Percentiles rank a stretch among this genome's conserved stretches.
phyloP scores from a whole-genome alignment of 2,888 invertebrate genomes.

The Ischnura elegans region DNA sequence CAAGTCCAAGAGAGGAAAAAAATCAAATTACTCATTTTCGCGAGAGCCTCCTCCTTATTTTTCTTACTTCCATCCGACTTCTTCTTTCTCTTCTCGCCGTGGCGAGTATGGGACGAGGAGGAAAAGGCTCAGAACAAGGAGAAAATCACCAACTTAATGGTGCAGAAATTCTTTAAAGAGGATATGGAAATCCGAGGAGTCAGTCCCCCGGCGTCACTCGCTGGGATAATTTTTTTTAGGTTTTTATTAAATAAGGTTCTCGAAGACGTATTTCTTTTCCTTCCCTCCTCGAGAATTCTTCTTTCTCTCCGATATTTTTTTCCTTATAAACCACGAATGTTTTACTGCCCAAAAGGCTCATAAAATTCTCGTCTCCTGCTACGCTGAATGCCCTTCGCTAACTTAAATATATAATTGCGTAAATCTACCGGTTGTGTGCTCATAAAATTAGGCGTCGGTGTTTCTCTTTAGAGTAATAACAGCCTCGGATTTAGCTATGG shows the following conservation, averaged over 20 bases:
- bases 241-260: neutral
- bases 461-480: no score
- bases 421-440: no score
- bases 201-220: neutral
- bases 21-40: neutral
- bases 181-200: constrained; percentile 13
- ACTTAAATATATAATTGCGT: no score
- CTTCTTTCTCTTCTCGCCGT: neutral
- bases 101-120: neutral
- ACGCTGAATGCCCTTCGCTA: neutral
- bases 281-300: neutral
- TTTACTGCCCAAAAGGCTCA: neutral
- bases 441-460: no score
- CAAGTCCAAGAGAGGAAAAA: neutral
- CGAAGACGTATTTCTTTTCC: neutral
- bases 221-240: neutral
- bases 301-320: neutral
- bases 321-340: neutral
- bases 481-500: no score
- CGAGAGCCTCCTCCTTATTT: neutral
- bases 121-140: neutral
- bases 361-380: neutral
- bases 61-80: neutral
- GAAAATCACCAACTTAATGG: constrained; percentile 33
- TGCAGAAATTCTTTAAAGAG: constrained; percentile 15